A percentile compares a stretch with the other conserved stretches of the same genome.
Conservation (phyloP, 2,888 invertebrate species). For the Lottia gigantea region DNA sequence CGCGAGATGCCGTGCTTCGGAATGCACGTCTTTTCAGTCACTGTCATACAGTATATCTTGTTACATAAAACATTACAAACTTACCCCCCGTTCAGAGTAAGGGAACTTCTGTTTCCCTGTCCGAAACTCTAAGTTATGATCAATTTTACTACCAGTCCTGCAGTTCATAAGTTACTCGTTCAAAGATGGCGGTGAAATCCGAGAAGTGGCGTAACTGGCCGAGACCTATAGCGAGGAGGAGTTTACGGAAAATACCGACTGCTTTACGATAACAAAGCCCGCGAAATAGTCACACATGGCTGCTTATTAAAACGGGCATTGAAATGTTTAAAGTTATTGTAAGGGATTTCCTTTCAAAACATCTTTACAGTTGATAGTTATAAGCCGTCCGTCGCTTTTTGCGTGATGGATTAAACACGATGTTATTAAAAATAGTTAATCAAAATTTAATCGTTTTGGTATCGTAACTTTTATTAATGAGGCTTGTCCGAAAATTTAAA, state of each 20-base stretch:
- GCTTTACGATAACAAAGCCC: conserved; percentile 18
- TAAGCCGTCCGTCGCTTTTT: not conserved
- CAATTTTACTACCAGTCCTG: conserved; percentile 12
- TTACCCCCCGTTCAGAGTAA: conserved; percentile 19
- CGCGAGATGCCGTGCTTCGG: conserved; percentile 4
- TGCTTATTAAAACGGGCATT: not conserved
- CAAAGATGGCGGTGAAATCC: conserved; percentile 29
- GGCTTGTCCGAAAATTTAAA: too few relatives aligned
- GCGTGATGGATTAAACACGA: not conserved
- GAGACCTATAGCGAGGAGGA: conserved; percentile 21
- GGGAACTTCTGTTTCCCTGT: conserved; percentile 18
- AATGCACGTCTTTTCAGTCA: not conserved
- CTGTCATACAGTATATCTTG: too few relatives aligned
- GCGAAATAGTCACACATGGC: conserved; percentile 23
- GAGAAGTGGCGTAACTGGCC: conserved; percentile 24
- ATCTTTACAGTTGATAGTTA: not conserved
- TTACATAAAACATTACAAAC: conserved; percentile 8
- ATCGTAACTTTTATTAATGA: not conserved
- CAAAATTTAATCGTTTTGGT: conserved; percentile 5
- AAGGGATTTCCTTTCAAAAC: conserved; percentile 11
- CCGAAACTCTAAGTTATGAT: conserved; percentile 20
- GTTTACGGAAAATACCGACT: conserved; percentile 21
- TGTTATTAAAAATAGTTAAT: not conserved
- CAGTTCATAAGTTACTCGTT: conserved; percentile 20
- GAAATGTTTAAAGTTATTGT: conserved; percentile 7